Base-by-base conservation (phyloP, 2,113 vertebrate species). In the Pitta sordida region DNA sequence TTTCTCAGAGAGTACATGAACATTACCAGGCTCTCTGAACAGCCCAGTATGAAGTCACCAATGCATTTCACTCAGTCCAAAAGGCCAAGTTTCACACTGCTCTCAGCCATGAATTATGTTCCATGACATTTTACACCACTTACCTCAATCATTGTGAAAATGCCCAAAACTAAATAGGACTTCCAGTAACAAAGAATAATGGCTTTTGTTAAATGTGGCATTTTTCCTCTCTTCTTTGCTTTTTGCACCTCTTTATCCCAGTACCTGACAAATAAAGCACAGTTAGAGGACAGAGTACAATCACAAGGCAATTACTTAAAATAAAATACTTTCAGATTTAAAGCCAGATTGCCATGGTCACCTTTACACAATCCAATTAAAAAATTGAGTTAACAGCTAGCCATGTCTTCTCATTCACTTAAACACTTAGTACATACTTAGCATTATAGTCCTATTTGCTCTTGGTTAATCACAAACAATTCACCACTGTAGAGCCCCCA, bases 121-220 rank as follows among this genome's bases (percentile, higher is more conserved):
- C 9, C 29, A 9, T 52, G 43, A 26, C 44, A 78, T 90, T 78
- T 79, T 43, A 78, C 13, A 80, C 73, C 26, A 63, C 95, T 97
- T 96, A 99, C 99, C 98, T 99, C 99, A 69, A 98, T 27, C 22
- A 99, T 83, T 7, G 99, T 99, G 82, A 99, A 99, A 93, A 98
- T 30, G 39, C 99, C 99, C 89, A 99, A 96, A 91, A 98, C 51
- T 69, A 98, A 64, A 62, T 99, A 99, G 7, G 98, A 93, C 82
- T 98, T 99, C 99, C 99, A 99, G 96, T 98, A 99, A 97, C 98
- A 99, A 64, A 94, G 98, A 55, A 99, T 97, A 90, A 99, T 98
- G 36, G 97, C 98, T 97, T 97, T 98, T 13, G 97, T 96, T 92
- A 99, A 98, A 56, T 96, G 97, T 8, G 99, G 99, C 0, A 32